phyloP scores from a whole-genome alignment of 1,140 invertebrate species.

The Bombus superbus region DNA sequence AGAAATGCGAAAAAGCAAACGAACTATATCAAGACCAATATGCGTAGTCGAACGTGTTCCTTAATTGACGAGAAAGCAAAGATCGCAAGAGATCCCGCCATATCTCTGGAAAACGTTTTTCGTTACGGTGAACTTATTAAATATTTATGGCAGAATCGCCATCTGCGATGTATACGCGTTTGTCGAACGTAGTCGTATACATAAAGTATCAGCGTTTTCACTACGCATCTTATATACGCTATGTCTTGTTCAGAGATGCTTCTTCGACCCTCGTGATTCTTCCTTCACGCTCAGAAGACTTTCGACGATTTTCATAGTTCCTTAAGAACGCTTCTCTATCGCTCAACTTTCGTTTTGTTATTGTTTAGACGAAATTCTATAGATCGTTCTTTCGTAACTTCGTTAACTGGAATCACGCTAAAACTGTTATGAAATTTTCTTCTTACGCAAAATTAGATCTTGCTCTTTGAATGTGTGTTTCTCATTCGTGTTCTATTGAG shows the following conservation, averaged over 20 bases:
- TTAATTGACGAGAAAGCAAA: slow-evolving; percentile 62
- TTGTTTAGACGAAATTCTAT: neutral
- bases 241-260: slow-evolving; percentile 1
- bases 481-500: neutral
- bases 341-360: neutral
- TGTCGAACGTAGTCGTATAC: slow-evolving; percentile 43
- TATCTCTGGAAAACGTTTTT: slow-evolving; percentile 48
- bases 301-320: neutral
- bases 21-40: neutral
- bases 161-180: slow-evolving; percentile 38
- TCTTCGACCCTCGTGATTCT: slow-evolving; percentile 4
- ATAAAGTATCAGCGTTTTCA: slow-evolving; percentile 57
- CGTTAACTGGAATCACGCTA: neutral
- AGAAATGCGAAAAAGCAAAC: neutral
- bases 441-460: too few species aligned
- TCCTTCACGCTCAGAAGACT: neutral
- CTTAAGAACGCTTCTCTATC: neutral
- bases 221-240: slow-evolving; percentile 28
- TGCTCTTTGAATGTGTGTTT: neutral
- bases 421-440: neutral
- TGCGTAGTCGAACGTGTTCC: slow-evolving; percentile 11
- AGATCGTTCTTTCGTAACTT: too few species aligned
- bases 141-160: slow-evolving; percentile 68
- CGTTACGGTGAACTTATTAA: slow-evolving; percentile 64
- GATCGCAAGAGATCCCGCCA: neutral